A percentile compares a stretch with the other conserved stretches of the same genome.
Conservation (phyloP, 2,888 invertebrate genomes). For the Pristionchus arcanus region DNA sequence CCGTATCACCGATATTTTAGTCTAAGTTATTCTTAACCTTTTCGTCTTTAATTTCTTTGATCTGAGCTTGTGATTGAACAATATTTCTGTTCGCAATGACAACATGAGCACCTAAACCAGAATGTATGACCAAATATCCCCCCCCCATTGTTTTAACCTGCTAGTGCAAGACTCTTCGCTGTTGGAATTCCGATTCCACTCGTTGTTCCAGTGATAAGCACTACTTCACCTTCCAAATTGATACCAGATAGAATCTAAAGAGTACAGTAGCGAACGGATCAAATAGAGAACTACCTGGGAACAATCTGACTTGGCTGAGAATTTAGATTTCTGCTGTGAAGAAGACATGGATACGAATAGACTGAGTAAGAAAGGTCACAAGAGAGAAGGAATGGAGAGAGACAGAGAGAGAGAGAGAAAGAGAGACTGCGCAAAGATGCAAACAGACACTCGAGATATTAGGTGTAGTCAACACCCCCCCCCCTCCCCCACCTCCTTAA, state of each 20-base stretch:
- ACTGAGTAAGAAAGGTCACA: not conserved
- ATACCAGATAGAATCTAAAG: slow-evolving; percentile 11
- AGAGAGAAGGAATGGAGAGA: not conserved
- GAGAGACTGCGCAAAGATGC: not conserved
- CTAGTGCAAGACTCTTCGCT: slow-evolving; percentile 39
- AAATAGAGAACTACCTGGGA: not conserved
- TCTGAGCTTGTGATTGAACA: slow-evolving; percentile 32
- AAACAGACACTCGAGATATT: slow-evolving; percentile 44
- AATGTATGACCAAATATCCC: not conserved
- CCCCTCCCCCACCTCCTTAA: not conserved
- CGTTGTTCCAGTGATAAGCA: slow-evolving; percentile 35
- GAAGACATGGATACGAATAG: not conserved
- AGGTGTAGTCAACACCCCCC: not conserved
- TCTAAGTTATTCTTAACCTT: not conserved
- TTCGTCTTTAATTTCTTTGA: slow-evolving; percentile 14
- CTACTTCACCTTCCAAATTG: slow-evolving; percentile 28
- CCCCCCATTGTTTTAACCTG: not conserved
- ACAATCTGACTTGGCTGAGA: slow-evolving; percentile 28
- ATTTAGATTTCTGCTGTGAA: not conserved
- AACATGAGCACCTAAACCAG: slow-evolving; percentile 39
- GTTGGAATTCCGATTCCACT: slow-evolving; percentile 53
- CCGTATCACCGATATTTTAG: not conserved
- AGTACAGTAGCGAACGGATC: not conserved
- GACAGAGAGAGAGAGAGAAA: not conserved
- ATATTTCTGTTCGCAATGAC: slow-evolving; percentile 48